phyloP scores from a whole-genome alignment of 2,797 vertebrate species.

The Melanotaenia pygmaea region DNA sequence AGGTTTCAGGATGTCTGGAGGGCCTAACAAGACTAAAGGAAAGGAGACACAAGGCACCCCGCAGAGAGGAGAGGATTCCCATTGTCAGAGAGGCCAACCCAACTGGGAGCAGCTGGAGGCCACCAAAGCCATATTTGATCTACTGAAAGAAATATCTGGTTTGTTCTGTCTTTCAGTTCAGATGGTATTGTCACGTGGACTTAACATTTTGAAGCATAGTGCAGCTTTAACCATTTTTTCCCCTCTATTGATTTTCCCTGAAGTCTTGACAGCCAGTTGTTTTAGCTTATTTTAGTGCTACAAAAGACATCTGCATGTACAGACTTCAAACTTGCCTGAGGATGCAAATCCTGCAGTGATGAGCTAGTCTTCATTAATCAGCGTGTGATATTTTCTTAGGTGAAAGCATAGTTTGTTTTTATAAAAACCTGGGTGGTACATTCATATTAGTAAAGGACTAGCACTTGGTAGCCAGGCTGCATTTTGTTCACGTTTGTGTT shows the following conservation, averaged over 20 bases:
- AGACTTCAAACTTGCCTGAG: conserved; percentile 8
- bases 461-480: neutral
- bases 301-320: neutral
- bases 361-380: conserved; percentile 18
- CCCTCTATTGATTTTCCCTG: conserved; percentile 6
- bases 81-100: conserved; percentile 56
- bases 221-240: neutral
- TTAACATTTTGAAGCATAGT: conserved; percentile 4
- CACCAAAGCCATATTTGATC: conserved; percentile 83
- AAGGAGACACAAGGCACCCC: conserved; percentile 56
- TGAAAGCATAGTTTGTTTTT: neutral
- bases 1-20: conserved; percentile 47
- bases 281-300: conserved; percentile 13
- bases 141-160: conserved; percentile 86
- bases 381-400: conserved; percentile 3
- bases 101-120: conserved; percentile 76
- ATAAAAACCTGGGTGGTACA: neutral
- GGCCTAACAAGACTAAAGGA: conserved; percentile 49
- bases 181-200: neutral
- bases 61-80: conserved; percentile 58
- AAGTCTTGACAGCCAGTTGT: conserved; percentile 18
- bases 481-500: neutral
- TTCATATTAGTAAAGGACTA: conserved; percentile 4
- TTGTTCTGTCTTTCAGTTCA: conserved; percentile 48
- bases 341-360: conserved; percentile 10